Base-by-base conservation (phyloP, 1,140 invertebrate genomes). In the Octopus bimaculoides region DNA sequence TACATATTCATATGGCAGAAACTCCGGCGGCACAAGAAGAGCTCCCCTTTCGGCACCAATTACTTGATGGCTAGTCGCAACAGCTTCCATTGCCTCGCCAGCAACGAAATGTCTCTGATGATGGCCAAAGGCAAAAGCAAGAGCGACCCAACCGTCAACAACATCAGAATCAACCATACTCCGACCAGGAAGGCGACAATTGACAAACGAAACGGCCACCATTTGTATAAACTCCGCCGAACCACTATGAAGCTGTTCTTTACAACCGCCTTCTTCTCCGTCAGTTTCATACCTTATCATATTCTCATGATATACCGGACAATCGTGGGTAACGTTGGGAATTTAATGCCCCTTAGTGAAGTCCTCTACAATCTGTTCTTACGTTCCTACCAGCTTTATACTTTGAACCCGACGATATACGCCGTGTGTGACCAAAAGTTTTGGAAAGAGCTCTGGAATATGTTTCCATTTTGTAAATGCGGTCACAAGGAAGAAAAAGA, bases 1-100 rank as follows among this genome's bases (percentile, higher is more conserved):
- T 83, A 83, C 41, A 73, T 53, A 14, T 56, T 82, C 17, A 80
- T 83, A 41, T 79, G 79, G 17, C 26, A 41, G n/a, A 54, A 17
- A 6, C 74, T 75, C 20, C 74, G 41, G 20, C 14, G 7, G 74
- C 74, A 52, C 26, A 75, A 75, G 20, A 75, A 75, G 74, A 54
- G 20, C 7, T 75, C 52, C 74, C 52, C 74, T 12, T 52, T 75
- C 41, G 52, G 41, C 8, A 75, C 52, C 12, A 26, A 14, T 14
- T 75, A 54, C 74, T 17, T 75, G 74, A 41, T 52, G 41, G 74
- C 52, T 3, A 75, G 74, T 17, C 74, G 74, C 20, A 75, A 75
- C 74, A 75, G 74, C 74, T 75, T 75, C 74, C 41, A 52, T 7
- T 41, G 6, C 20, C 20, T 75, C 74, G 8, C 74, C 74, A 7